A percentile compares a stretch with the other conserved stretches of the same genome.
These are phyloP conservation scores for Tipula lateralis DNA, from an alignment of 2,888 invertebrate species.

Conservation along the genomic window DNA sequence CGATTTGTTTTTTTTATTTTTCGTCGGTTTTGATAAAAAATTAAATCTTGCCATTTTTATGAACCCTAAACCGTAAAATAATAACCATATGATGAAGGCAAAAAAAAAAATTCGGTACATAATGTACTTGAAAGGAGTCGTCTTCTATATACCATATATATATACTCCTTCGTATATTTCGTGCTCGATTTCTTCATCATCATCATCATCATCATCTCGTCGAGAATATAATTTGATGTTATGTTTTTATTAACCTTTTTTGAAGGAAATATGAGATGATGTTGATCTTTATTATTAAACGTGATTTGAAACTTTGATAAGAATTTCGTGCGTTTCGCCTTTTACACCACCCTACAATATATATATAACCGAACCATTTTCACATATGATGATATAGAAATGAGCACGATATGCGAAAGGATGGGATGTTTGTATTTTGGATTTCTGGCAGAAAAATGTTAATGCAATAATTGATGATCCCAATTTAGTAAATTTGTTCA, in stretches of 20 bases:
- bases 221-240: slow-evolving; percentile 28
- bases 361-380: too few relatives aligned
- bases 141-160: neutral
- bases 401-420: neutral
- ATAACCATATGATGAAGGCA: neutral
- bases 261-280: slow-evolving; percentile 27
- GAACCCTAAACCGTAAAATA: slow-evolving; percentile 19
- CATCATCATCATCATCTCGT: slow-evolving; percentile 2
- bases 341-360: neutral
- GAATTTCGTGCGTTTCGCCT: slow-evolving; percentile 12
- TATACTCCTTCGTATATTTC: neutral
- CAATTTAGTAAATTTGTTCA: slow-evolving; percentile 29
- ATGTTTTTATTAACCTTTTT: slow-evolving; percentile 25
- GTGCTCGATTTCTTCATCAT: slow-evolving; percentile 6
- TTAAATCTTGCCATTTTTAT: slow-evolving; percentile 15
- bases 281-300: slow-evolving; percentile 27
- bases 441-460: slow-evolving; percentile 26
- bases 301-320: slow-evolving; percentile 27
- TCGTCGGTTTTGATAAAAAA: neutral
- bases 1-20: neutral
- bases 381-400: neutral
- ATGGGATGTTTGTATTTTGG: slow-evolving; percentile 3
- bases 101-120: neutral
- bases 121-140: neutral
- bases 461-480: slow-evolving; percentile 28